phyloP scores from a whole-genome alignment of 2,888 invertebrate genomes.

The Eilema sororculum region DNA sequence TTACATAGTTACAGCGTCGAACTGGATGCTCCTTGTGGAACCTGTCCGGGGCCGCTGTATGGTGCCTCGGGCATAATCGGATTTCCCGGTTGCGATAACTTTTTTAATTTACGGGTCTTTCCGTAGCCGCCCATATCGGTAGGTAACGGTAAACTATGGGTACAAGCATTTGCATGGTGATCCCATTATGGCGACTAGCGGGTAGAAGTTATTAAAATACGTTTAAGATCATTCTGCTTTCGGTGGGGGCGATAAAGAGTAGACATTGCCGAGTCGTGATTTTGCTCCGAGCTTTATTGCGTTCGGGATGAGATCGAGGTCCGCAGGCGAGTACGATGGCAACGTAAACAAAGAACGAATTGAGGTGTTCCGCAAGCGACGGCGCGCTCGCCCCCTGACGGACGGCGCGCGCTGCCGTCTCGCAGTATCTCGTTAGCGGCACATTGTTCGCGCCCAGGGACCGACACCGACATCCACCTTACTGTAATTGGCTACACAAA shows the following conservation, averaged over 20 bases:
- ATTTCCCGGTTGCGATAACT: slow-evolving; percentile 81
- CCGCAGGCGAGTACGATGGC: slow-evolving; percentile 67
- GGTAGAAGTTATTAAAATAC: slow-evolving; percentile 84
- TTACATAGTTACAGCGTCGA: slow-evolving; percentile 63
- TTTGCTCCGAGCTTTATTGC: slow-evolving; percentile 81
- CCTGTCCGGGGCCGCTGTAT: slow-evolving; percentile 49
- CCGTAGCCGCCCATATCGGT: slow-evolving; percentile 76
- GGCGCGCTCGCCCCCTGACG: slow-evolving; percentile 58
- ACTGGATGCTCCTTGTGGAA: slow-evolving; percentile 59
- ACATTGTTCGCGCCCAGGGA: slow-evolving; percentile 66
- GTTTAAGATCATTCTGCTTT: slow-evolving; percentile 81
- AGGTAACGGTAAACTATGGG: slow-evolving; percentile 76
- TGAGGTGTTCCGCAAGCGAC: slow-evolving; percentile 73
- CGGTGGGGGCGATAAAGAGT: slow-evolving; percentile 78
- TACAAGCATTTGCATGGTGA: slow-evolving; percentile 81
- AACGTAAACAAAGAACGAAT: slow-evolving; percentile 78
- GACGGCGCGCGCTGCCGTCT: slow-evolving; percentile 46
- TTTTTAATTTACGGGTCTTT: slow-evolving; percentile 78
- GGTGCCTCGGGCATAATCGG: slow-evolving; percentile 73
- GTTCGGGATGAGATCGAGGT: slow-evolving; percentile 77
- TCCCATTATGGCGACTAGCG: slow-evolving; percentile 78
- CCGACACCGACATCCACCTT: slow-evolving; percentile 52
- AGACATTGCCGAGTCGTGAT: slow-evolving; percentile 82
- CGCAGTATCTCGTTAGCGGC: slow-evolving; percentile 72
- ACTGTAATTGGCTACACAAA: slow-evolving; percentile 53